Evolutionary conservation across 2,113 vertebrate genomes (phyloP).

Genomic region (Eonycteris spelaea): DNA sequence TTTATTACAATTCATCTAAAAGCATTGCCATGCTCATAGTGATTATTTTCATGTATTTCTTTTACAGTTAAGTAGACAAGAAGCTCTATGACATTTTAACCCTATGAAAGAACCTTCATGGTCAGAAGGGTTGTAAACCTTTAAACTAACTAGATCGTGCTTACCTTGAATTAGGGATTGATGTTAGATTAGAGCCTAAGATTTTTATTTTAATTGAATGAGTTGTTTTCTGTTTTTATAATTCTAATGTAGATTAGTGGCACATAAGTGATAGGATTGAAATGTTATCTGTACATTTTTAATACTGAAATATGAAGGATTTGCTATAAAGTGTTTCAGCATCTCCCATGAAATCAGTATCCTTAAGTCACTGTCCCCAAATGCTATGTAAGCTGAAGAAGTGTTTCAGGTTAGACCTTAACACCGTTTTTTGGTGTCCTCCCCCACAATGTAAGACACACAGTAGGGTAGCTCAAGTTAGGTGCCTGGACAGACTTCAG

Average conservation of each 20-base stretch:
- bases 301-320: neutral
- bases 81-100: neutral
- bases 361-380: neutral
- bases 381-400: neutral
- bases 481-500: neutral
- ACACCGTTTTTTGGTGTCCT: neutral
- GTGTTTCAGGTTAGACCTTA: neutral
- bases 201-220: neutral
- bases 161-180: neutral
- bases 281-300: neutral
- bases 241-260: neutral
- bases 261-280: neutral
- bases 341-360: neutral
- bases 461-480: neutral
- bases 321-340: neutral
- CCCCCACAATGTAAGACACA: neutral
- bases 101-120: neutral
- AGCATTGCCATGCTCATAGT: neutral
- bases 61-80: neutral
- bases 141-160: neutral
- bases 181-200: neutral
- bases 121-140: neutral
- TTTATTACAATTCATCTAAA: neutral
- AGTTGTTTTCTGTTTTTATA: neutral
- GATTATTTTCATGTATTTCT: neutral